A percentile compares a stretch with the other conserved stretches of the same genome.
phyloP scores from a whole-genome alignment of 2,888 invertebrate genomes.

The Eumacrocentrus americanus region DNA sequence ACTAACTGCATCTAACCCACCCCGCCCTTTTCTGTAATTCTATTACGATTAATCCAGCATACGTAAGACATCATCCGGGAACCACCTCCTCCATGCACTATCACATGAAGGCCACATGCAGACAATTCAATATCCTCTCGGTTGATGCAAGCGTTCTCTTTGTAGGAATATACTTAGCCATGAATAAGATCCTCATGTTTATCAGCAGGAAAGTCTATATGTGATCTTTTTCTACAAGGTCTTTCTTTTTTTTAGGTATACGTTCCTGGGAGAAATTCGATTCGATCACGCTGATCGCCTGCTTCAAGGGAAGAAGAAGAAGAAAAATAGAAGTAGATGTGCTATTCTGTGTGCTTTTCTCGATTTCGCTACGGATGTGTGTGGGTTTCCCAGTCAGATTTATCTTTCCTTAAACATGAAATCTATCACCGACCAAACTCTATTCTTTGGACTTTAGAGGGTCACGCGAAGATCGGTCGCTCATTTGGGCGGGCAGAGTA shows the following conservation, averaged over 20 bases:
- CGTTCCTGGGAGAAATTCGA: conserved; percentile 22
- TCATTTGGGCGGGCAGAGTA: conserved; percentile 39
- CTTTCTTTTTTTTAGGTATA: not conserved
- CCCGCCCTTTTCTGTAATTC: conserved; percentile 35
- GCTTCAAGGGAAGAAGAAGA: conserved; percentile 25
- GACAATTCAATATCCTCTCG: conserved; percentile 23
- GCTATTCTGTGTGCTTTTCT: conserved; percentile 35
- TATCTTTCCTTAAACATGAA: conserved; percentile 47
- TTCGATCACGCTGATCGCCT: conserved; percentile 31
- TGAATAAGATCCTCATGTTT: conserved; percentile 15
- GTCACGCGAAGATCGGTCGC: conserved; percentile 39
- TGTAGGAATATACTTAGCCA: not conserved
- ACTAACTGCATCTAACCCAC: conserved; percentile 41
- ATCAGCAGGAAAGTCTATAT: conserved; percentile 7
- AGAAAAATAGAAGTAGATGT: conserved; percentile 37
- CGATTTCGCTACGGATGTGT: conserved; percentile 14
- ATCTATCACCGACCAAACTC: conserved; percentile 41
- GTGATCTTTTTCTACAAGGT: conserved; percentile 8
- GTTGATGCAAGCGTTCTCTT: conserved; percentile 3
- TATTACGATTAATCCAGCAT: conserved; percentile 32
- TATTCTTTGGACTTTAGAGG: conserved; percentile 35
- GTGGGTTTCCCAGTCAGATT: conserved; percentile 36
- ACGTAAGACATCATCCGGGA: conserved; percentile 27
- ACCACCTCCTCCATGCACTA: conserved; percentile 6
- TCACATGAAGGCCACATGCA: conserved; percentile 15